Evolutionary conservation across 2,888 invertebrate genomes (phyloP).

Genomic region (Pachymerium ferrugineum): DNA sequence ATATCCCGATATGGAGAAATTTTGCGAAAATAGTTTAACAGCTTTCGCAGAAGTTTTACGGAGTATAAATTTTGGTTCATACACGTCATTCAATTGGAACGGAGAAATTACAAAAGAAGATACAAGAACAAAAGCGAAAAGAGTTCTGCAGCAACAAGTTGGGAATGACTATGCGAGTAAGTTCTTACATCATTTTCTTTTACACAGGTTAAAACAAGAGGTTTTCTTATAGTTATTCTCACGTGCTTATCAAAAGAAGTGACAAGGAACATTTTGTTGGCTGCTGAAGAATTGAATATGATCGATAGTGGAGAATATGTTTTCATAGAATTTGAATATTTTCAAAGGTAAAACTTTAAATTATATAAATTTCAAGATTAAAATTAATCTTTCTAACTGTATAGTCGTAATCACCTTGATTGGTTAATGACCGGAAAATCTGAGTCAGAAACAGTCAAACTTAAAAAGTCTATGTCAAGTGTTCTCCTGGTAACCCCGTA

Average conservation of each 20-base stretch:
- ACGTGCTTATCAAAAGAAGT: background rate
- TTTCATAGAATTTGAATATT: constrained; percentile 14
- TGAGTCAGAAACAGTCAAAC: background rate
- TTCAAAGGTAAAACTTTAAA: background rate
- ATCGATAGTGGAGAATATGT: constrained; percentile 30
- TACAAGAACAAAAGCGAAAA: background rate
- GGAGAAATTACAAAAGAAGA: background rate
- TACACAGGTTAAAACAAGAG: no score
- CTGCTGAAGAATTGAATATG: constrained; percentile 23
- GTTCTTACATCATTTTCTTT: no score
- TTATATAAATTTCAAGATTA: background rate
- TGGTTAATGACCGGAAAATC: no score
- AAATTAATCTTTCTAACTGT: background rate
- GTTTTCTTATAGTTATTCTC: constrained; percentile 20
- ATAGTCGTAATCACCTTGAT: no score
- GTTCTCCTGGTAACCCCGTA: constrained; percentile 1
- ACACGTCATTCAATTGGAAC: background rate
- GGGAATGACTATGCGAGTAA: constrained; percentile 2
- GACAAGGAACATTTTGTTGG: background rate
- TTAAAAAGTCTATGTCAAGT: background rate
- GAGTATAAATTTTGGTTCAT: background rate
- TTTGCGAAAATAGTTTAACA: background rate
- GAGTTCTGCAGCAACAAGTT: background rate
- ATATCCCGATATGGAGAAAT: background rate
- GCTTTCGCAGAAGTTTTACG: background rate